Percentiles rank a stretch among this genome's conserved stretches.
phyloP scores from a whole-genome alignment of 2,113 vertebrate genomes.

The Nycticryphes semicollaris region DNA sequence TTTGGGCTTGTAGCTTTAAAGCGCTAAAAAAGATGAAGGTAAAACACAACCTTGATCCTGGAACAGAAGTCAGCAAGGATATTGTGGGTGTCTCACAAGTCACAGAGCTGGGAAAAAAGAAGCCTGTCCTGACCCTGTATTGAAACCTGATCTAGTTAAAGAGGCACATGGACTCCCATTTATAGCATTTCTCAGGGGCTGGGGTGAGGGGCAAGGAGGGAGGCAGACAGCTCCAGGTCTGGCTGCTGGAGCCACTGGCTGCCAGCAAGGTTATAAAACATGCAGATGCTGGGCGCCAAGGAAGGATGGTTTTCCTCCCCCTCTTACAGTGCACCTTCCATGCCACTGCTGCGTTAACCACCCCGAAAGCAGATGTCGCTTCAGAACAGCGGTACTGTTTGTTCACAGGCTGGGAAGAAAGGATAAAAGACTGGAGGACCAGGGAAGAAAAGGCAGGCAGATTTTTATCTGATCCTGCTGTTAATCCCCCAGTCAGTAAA shows the following conservation, averaged over 20 bases:
- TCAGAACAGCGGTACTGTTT: neutral
- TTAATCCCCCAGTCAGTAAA: neutral
- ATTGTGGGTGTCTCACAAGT: conserved; percentile 22
- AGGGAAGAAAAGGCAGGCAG: neutral
- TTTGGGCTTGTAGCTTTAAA: conserved; percentile 4
- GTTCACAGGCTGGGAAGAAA: neutral
- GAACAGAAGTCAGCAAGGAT: conserved; percentile 36
- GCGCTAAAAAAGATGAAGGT: conserved; percentile 17
- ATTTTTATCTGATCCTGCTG: neutral
- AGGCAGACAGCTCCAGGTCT: neutral
- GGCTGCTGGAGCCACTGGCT: neutral
- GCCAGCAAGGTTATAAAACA: conserved; percentile 1
- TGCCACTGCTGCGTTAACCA: neutral
- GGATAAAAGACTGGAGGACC: neutral
- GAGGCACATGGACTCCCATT: conserved; percentile 35
- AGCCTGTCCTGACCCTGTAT: neutral
- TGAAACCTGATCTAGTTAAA: conserved; percentile 54
- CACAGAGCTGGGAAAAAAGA: conserved; percentile 38
- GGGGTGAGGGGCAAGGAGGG: neutral
- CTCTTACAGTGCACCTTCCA: neutral
- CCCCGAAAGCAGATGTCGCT: neutral
- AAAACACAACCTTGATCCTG: conserved; percentile 26
- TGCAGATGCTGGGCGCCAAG: neutral
- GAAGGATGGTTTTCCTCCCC: neutral
- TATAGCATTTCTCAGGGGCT: conserved; percentile 19